A percentile compares a stretch with the other conserved stretches of the same genome.
Conservation (phyloP, 2,888 invertebrate genomes). For the Lottia scabra region DNA sequence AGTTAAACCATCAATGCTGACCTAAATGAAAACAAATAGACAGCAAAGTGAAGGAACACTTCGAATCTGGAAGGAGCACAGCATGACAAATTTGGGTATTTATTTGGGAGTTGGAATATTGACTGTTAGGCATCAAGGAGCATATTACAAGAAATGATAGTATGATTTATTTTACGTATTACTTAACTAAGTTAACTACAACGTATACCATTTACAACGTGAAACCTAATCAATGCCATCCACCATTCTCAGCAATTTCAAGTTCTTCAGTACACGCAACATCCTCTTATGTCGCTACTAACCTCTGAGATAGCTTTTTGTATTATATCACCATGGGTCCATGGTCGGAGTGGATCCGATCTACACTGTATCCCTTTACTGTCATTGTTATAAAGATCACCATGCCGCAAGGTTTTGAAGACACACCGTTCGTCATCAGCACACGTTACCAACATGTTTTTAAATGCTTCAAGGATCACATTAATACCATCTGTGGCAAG, state of each 20-base stretch:
- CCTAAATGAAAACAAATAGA: conserved; percentile 40
- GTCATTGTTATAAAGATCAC: conserved; percentile 33
- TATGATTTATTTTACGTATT: too few species aligned
- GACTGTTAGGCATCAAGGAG: too few species aligned
- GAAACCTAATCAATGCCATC: too few species aligned
- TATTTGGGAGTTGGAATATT: too few species aligned
- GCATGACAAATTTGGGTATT: too few species aligned
- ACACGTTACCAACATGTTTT: conserved; percentile 22
- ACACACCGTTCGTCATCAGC: conserved; percentile 18
- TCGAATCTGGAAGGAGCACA: too few species aligned
- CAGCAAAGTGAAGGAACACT: too few species aligned
- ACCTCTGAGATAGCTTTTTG: conserved; percentile 39
- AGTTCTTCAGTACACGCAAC: too few species aligned
- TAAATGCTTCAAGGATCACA: conserved; percentile 42
- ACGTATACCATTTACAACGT: too few species aligned
- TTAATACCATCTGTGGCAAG: conserved; percentile 51
- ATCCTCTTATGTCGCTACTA: background rate
- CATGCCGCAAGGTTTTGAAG: conserved; percentile 29
- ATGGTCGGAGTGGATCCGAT: conserved; percentile 34
- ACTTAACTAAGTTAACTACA: too few species aligned
- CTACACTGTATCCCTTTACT: conserved; percentile 38
- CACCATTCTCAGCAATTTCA: too few species aligned
- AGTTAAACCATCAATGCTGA: conserved; percentile 54
- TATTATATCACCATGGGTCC: conserved; percentile 40
- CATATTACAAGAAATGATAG: too few species aligned